These are phyloP conservation scores for Netelia melanura DNA, from an alignment of 2,888 invertebrate genomes.

Conservation along the genomic window DNA sequence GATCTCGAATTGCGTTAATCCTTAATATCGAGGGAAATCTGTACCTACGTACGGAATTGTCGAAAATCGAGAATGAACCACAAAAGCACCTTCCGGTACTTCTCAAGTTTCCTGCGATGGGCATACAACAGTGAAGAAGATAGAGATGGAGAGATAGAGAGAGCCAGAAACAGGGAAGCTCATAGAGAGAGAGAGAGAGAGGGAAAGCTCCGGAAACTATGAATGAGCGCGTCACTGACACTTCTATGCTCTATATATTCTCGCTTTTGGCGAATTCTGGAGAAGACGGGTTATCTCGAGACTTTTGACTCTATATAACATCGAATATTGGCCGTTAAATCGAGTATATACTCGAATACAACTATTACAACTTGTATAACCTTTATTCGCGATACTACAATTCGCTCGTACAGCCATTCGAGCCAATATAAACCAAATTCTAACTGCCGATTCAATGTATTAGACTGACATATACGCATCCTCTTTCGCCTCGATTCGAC, in stretches of 20 bases:
- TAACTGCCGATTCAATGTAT: not conserved
- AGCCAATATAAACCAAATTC: too few relatives aligned
- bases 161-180: slow-evolving; percentile 20
- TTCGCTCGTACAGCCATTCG: too few relatives aligned
- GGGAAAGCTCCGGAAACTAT: slow-evolving; percentile 40
- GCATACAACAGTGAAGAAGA: not conserved
- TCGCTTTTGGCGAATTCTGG: slow-evolving; percentile 2
- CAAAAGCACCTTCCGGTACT: slow-evolving; percentile 20
- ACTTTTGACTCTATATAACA: slow-evolving; percentile 3
- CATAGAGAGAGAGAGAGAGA: slow-evolving; percentile 27
- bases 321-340: slow-evolving; percentile 13
- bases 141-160: slow-evolving; percentile 17
- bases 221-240: slow-evolving; percentile 30
- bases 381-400: too few relatives aligned
- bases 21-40: not conserved
- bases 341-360: slow-evolving; percentile 4
- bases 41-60: not conserved
- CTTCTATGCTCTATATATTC: slow-evolving; percentile 20
- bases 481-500: slow-evolving; percentile 53
- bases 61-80: slow-evolving; percentile 23
- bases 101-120: slow-evolving; percentile 22
- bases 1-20: not conserved
- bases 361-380: too few relatives aligned
- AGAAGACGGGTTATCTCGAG: slow-evolving; percentile 62
- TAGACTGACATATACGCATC: slow-evolving; percentile 67